phyloP scores from a whole-genome alignment of 2,888 invertebrate genomes.

The Phymatocera aterrima region DNA sequence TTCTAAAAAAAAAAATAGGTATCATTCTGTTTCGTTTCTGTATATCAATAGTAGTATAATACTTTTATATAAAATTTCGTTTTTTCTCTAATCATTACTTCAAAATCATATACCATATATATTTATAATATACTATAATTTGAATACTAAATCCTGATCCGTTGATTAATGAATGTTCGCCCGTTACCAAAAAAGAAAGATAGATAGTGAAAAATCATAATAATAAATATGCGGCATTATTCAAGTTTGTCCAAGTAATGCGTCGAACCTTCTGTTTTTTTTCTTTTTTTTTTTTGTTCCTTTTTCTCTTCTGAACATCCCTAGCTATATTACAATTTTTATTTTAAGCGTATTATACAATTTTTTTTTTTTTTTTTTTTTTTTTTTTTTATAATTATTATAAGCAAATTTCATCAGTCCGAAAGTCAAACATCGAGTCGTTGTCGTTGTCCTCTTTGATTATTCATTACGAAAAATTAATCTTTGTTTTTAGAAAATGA shows the following conservation, averaged over 20 bases:
- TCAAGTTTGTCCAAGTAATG: slow-evolving; percentile 48
- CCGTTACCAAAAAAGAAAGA: slow-evolving; percentile 54
- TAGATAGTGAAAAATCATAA: too few species aligned
- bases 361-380: slow-evolving; percentile 51
- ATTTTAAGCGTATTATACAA: slow-evolving; percentile 62
- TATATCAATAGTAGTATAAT: slow-evolving; percentile 47
- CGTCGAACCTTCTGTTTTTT: slow-evolving; percentile 45
- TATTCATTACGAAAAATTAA: background rate
- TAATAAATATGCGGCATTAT: slow-evolving; percentile 59
- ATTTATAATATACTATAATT: slow-evolving; percentile 43
- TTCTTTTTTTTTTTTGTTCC: background rate
- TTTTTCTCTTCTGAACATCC: slow-evolving; percentile 52
- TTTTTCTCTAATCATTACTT: slow-evolving; percentile 49
- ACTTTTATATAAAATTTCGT: slow-evolving; percentile 52
- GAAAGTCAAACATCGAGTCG: slow-evolving; percentile 47
- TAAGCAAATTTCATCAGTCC: slow-evolving; percentile 54
- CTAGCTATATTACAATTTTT: slow-evolving; percentile 62
- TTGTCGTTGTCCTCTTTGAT: slow-evolving; percentile 1
- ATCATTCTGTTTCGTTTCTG: slow-evolving; percentile 49
- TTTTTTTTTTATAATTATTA: background rate
- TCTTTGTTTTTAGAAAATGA: background rate
- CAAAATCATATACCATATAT: slow-evolving; percentile 28
- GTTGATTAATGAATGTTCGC: slow-evolving; percentile 56
- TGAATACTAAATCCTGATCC: slow-evolving; percentile 52
- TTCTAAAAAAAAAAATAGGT: slow-evolving; percentile 56